These are phyloP conservation scores for Parauchenoglanis punctatus DNA, from an alignment of 2,797 vertebrate genomes.

Conservation along the genomic window DNA sequence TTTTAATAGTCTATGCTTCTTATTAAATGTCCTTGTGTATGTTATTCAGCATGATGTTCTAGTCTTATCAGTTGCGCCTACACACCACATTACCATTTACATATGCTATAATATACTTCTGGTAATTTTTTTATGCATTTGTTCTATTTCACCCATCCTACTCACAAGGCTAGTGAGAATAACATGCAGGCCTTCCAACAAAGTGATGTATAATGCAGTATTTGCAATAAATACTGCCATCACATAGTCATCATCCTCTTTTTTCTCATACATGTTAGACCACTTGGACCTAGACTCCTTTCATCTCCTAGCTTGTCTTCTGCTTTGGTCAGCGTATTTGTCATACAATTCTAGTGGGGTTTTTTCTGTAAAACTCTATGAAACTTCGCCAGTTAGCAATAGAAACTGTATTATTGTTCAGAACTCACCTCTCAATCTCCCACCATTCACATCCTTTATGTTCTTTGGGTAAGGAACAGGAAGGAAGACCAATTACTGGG, in stretches of 20 bases:
- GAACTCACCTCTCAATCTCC: not conserved
- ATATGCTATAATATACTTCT: not conserved
- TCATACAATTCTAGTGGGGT: not conserved
- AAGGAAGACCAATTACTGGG: not conserved
- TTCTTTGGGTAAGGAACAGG: not conserved
- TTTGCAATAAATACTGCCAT: not conserved
- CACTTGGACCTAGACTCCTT: not conserved
- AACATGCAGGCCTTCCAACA: not conserved
- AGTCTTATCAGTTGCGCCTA: not conserved
- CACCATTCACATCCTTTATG: not conserved
- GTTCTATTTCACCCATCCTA: not conserved
- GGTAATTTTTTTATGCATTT: not conserved
- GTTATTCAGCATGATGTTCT: not conserved
- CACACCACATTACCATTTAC: not conserved
- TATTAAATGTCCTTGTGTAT: not conserved
- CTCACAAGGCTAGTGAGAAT: not conserved
- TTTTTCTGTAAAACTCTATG: not conserved
- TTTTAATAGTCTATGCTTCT: conserved; percentile 36
- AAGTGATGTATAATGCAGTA: not conserved
- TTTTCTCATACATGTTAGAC: not conserved
- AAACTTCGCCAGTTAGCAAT: not conserved
- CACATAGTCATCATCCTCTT: not conserved
- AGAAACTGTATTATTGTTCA: not conserved
- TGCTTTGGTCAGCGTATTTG: not conserved
- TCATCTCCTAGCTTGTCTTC: not conserved